phyloP scores from a whole-genome alignment of 2,113 vertebrate species.

The Sapajus apella region DNA sequence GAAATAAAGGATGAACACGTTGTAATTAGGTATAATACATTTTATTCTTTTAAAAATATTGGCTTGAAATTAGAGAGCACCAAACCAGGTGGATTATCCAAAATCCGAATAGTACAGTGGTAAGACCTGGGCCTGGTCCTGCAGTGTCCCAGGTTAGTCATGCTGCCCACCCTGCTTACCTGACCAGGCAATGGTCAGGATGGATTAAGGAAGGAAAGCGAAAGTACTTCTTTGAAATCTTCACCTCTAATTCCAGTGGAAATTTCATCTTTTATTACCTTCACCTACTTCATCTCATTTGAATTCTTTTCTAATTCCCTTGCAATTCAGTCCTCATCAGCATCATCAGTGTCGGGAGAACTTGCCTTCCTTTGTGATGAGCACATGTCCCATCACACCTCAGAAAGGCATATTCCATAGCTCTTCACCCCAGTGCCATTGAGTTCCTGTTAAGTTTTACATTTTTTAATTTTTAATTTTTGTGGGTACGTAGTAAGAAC shows the following conservation, averaged over 20 bases:
- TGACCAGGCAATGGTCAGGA: not conserved
- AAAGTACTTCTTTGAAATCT: not conserved
- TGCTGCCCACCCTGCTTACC: not conserved
- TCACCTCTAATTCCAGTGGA: not conserved
- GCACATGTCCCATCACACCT: not conserved
- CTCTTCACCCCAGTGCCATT: not conserved
- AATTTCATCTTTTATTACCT: not conserved
- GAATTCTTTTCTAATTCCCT: not conserved
- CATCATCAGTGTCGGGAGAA: not conserved
- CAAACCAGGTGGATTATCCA: not conserved
- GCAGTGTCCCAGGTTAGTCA: accelerated
- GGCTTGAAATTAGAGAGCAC: not conserved
- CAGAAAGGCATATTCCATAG: not conserved
- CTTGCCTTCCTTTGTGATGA: too few species aligned
- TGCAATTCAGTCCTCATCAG: not conserved
- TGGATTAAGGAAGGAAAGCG: not conserved
- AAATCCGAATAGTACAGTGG: not conserved
- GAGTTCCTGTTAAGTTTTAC: not conserved
- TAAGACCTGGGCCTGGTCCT: not conserved
- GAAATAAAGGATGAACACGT: not conserved
- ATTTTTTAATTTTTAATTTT: too few species aligned
- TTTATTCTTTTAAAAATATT: not conserved
- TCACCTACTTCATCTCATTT: not conserved
- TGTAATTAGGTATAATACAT: not conserved
- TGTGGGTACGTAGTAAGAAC: too few species aligned